Conservation (phyloP, 2,888 invertebrate genomes). For the Antheraea yamamai region DNA sequence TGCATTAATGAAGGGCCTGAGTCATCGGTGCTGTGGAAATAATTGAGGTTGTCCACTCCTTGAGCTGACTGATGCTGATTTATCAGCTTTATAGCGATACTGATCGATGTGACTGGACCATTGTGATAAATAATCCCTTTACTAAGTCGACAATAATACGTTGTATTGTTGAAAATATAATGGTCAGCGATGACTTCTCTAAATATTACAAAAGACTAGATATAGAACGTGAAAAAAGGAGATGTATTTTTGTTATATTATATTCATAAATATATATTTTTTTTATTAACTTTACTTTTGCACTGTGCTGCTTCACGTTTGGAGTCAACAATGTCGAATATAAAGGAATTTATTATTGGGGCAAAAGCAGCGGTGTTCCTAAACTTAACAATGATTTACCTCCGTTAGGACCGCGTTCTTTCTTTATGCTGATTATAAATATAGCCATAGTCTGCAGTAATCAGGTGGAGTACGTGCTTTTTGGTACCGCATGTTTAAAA, state of each 20-base stretch:
- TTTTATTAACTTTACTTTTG: background rate
- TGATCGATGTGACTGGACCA: conserved; percentile 67
- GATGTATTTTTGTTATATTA: background rate
- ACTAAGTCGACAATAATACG: background rate
- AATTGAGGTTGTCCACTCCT: conserved; percentile 71
- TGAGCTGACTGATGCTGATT: conserved; percentile 38
- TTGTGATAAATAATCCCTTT: conserved; percentile 14
- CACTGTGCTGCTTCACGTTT: background rate
- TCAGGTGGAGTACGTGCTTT: too few species aligned
- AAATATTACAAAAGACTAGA: background rate
- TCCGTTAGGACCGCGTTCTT: too few species aligned
- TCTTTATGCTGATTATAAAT: too few species aligned
- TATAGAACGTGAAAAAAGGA: background rate
- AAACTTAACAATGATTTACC: too few species aligned
- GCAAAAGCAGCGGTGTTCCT: too few species aligned
- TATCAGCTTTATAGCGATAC: conserved; percentile 65
- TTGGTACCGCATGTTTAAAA: too few species aligned
- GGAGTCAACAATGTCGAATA: background rate
- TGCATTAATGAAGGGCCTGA: conserved; percentile 49
- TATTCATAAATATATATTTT: background rate
- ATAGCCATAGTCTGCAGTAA: too few species aligned
- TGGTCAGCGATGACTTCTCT: background rate
- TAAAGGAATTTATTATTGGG: background rate
- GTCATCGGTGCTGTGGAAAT: conserved; percentile 57
- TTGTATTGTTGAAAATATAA: background rate